These are phyloP conservation scores for Germaria angustata DNA, from an alignment of 2,888 invertebrate species.

Conservation along the genomic window DNA sequence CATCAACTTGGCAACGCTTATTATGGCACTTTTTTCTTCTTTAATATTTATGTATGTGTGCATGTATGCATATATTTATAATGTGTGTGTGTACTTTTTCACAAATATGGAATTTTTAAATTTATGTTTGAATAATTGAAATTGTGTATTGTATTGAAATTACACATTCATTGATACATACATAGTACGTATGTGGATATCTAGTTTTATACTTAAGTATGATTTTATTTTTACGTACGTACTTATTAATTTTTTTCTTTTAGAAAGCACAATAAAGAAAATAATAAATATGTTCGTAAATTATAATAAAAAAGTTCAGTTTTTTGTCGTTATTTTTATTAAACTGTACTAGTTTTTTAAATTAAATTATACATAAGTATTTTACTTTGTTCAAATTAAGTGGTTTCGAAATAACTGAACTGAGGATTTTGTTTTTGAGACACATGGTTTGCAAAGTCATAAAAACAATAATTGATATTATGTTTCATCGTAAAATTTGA, in stretches of 20 bases:
- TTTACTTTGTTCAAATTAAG: conserved; percentile 48
- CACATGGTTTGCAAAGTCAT: neutral
- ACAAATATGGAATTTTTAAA: conserved; percentile 67
- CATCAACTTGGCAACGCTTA: conserved; percentile 2
- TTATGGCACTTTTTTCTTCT: conserved; percentile 43
- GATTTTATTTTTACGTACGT: conserved; percentile 49
- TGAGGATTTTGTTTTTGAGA: neutral
- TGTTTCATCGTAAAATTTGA: neutral
- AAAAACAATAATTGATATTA: conserved; percentile 4
- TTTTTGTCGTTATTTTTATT: conserved; percentile 36
- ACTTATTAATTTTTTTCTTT: conserved; percentile 52
- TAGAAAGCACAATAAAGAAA: conserved; percentile 60
- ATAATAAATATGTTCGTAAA: conserved; percentile 1
- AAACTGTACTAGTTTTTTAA: conserved; percentile 61
- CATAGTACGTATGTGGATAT: neutral
- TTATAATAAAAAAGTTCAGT: conserved; percentile 38
- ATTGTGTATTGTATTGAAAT: conserved; percentile 63
- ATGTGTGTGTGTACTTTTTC: conserved; percentile 42
- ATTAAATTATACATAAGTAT: conserved; percentile 53
- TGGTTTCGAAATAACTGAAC: conserved; percentile 35
- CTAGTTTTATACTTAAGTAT: conserved; percentile 50
- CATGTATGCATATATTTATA: too few relatives aligned
- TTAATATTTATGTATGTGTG: neutral
- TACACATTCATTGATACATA: conserved; percentile 32
- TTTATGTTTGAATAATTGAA: conserved; percentile 67